Conservation (phyloP, 2,888 invertebrate genomes). For the Atethmia centrago region DNA sequence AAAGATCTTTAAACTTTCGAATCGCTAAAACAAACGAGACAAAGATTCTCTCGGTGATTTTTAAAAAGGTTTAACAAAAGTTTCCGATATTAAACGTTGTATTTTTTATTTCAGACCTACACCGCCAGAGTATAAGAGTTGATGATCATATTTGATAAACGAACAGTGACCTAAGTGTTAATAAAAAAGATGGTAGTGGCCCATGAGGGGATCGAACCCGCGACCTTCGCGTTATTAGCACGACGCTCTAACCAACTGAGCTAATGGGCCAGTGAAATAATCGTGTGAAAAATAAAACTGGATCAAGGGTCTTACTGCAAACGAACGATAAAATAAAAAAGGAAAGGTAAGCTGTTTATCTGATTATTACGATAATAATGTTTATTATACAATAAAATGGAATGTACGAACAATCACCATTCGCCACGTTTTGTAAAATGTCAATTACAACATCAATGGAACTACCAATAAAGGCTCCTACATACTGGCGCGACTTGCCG, state of each 20-base stretch:
- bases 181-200: constrained; percentile 24
- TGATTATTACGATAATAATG: constrained; percentile 24
- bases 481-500: too few species aligned
- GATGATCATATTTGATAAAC: not conserved
- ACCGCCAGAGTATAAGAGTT: not conserved
- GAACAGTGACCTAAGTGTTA: not conserved
- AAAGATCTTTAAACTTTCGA: not conserved
- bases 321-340: constrained; percentile 31
- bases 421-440: constrained; percentile 8
- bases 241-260: constrained; percentile 60
- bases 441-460: not conserved
- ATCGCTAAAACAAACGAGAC: not conserved
- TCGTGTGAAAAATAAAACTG: constrained; percentile 32
- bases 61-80: not conserved
- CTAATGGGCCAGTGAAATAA: constrained; percentile 43
- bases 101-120: not conserved
- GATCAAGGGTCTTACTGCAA: constrained; percentile 34
- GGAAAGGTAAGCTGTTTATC: constrained; percentile 38
- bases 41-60: not conserved
- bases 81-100: not conserved
- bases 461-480: too few species aligned
- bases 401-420: not conserved
- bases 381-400: constrained; percentile 36
- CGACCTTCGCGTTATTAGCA: constrained; percentile 60
- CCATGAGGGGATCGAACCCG: constrained; percentile 62